phyloP scores from a whole-genome alignment of 2,113 vertebrate species.

The Lipotes vexillifer region DNA sequence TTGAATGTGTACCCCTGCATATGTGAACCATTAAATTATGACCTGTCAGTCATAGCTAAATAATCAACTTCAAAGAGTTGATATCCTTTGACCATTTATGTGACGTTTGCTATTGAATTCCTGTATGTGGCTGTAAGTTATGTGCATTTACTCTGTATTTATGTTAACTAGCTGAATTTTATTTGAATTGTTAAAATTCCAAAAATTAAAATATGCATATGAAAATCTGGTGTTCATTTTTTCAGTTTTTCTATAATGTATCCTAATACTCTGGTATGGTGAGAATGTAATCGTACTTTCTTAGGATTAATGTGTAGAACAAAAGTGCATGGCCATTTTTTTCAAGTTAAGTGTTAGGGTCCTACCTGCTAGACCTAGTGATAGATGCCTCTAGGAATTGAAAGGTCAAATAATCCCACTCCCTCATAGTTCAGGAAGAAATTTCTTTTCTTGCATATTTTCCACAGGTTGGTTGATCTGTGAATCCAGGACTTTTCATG shows the following conservation, averaged over 20 bases:
- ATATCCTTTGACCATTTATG: slow-evolving; percentile 59
- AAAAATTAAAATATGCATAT: slow-evolving; percentile 79
- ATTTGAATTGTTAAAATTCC: slow-evolving; percentile 77
- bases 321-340: background rate
- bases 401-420: background rate
- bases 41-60: slow-evolving; percentile 64
- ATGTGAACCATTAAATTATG: slow-evolving; percentile 77
- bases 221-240: background rate
- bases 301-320: background rate
- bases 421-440: background rate
- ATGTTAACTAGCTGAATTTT: slow-evolving; percentile 75
- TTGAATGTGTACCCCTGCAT: slow-evolving; percentile 74
- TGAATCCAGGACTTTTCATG: background rate
- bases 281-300: background rate
- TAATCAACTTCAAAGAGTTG: slow-evolving; percentile 50
- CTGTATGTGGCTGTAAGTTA: slow-evolving; percentile 78
- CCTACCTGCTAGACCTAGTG: background rate
- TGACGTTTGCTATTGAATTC: slow-evolving; percentile 76
- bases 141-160: slow-evolving; percentile 82
- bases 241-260: background rate
- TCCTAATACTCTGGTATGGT: background rate
- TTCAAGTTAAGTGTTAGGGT: background rate
- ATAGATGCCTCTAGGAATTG: background rate
- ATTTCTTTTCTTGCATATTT: background rate
- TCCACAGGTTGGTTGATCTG: background rate